Conservation (phyloP, 2,797 vertebrate genomes). For the Percopsis omiscomaycus region DNA sequence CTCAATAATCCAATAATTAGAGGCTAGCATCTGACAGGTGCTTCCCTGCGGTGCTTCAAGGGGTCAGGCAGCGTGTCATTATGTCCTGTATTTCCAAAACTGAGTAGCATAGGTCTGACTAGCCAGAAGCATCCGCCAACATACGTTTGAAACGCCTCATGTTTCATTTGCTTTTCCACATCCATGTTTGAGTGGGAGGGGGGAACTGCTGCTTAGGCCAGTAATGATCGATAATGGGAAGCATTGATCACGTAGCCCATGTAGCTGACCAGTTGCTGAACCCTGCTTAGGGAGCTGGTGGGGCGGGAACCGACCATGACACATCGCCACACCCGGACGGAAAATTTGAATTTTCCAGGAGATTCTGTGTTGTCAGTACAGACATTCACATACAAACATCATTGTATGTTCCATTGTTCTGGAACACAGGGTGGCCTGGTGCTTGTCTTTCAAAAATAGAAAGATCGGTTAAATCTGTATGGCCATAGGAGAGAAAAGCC, state of each 20-base stretch:
- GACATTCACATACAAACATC: not conserved
- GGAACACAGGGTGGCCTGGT: conserved; percentile 8
- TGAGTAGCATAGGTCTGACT: too few species aligned
- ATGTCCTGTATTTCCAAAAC: conserved; percentile 1
- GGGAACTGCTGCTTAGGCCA: not conserved
- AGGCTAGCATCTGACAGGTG: conserved; percentile 45
- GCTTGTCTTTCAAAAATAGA: conserved; percentile 18
- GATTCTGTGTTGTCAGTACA: too few species aligned
- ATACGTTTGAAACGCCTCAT: too few species aligned
- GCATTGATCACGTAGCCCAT: conserved; percentile 3
- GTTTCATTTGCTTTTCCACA: not conserved
- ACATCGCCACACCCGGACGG: conserved; percentile 5
- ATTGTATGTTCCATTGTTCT: conserved; percentile 16
- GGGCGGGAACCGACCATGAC: conserved; percentile 5
- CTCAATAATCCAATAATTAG: conserved; percentile 72
- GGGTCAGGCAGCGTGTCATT: conserved; percentile 9
- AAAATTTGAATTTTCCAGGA: not conserved
- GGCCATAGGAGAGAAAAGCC: conserved; percentile 39
- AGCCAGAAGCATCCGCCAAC: too few species aligned
- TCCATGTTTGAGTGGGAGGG: conserved; percentile 2
- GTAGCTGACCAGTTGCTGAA: conserved; percentile 1
- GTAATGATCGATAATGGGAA: conserved; percentile 3
- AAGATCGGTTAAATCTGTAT: conserved; percentile 52
- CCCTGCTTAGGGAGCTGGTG: not conserved
- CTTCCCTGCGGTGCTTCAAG: conserved; percentile 39